Conservation (phyloP, 2,888 invertebrate species). For the Mimachlamys varia region DNA sequence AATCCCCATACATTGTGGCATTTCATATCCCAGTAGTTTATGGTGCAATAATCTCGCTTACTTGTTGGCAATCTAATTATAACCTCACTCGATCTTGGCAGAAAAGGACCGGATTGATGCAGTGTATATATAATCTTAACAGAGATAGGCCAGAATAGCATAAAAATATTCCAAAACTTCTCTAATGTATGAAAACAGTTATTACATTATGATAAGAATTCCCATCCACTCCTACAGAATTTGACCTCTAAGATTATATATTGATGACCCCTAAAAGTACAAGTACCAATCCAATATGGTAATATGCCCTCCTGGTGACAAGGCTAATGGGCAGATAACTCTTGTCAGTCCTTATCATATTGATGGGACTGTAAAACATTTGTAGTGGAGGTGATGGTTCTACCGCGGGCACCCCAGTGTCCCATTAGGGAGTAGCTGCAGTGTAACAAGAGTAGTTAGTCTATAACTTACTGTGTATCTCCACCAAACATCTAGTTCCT, state of each 20-base stretch:
- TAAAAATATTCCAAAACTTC: no score
- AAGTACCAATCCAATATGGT: neutral
- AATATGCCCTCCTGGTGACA: neutral
- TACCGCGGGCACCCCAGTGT: neutral
- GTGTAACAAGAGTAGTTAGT: neutral
- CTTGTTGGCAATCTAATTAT: no score
- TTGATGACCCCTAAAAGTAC: constrained; percentile 3
- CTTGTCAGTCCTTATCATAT: constrained; percentile 19
- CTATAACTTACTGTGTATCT: neutral
- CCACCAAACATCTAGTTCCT: neutral
- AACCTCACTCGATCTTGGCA: neutral
- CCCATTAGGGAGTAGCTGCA: neutral
- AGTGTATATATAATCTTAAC: no score
- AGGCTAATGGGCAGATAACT: constrained; percentile 18
- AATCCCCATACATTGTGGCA: no score
- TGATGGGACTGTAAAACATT: neutral
- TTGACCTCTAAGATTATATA: neutral
- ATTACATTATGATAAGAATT: neutral
- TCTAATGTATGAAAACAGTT: no score
- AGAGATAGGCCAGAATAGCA: no score
- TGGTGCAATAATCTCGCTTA: no score
- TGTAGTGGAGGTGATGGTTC: neutral
- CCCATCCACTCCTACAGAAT: neutral
- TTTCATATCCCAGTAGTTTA: no score
- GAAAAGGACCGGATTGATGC: neutral